Conservation (phyloP, 2,888 invertebrate species). For the Cenopis cana region DNA sequence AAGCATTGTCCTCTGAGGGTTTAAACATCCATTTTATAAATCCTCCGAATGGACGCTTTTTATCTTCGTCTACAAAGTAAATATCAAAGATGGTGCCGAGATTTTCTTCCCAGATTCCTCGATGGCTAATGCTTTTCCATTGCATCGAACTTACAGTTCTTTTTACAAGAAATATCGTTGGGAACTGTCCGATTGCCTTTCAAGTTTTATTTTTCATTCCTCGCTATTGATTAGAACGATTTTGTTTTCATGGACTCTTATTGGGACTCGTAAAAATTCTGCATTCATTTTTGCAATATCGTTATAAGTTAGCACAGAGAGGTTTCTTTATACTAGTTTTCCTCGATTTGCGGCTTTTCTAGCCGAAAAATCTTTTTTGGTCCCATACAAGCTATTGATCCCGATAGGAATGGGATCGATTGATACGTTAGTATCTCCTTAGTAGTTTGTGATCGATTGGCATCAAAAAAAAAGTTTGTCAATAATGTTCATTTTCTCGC, state of each 20-base stretch:
- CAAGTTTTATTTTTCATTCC: conserved; percentile 28
- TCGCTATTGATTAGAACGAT: conserved; percentile 24
- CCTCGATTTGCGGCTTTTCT: too few species aligned
- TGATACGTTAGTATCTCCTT: too few species aligned
- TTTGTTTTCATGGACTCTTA: conserved; percentile 18
- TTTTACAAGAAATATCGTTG: conserved; percentile 36
- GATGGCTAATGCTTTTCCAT: conserved; percentile 39
- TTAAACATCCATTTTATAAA: conserved; percentile 64
- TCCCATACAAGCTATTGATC: too few species aligned
- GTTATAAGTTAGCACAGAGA: too few species aligned
- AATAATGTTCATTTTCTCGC: too few species aligned
- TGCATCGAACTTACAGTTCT: conserved; percentile 35
- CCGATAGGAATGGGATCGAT: too few species aligned
- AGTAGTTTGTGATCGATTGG: too few species aligned
- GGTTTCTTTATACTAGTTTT: too few species aligned
- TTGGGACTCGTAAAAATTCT: not conserved
- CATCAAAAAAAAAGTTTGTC: too few species aligned
- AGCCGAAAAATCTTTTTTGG: too few species aligned
- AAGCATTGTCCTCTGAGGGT: conserved; percentile 55
- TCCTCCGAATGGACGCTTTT: conserved; percentile 61
- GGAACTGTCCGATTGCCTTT: conserved; percentile 29
- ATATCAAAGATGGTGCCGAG: conserved; percentile 55
- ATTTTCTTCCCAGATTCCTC: conserved; percentile 39
- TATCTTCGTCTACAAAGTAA: conserved; percentile 67
- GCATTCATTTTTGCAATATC: not conserved